phyloP scores from a whole-genome alignment of 2,888 invertebrate genomes.

The Trichogramma dendrolimi region DNA sequence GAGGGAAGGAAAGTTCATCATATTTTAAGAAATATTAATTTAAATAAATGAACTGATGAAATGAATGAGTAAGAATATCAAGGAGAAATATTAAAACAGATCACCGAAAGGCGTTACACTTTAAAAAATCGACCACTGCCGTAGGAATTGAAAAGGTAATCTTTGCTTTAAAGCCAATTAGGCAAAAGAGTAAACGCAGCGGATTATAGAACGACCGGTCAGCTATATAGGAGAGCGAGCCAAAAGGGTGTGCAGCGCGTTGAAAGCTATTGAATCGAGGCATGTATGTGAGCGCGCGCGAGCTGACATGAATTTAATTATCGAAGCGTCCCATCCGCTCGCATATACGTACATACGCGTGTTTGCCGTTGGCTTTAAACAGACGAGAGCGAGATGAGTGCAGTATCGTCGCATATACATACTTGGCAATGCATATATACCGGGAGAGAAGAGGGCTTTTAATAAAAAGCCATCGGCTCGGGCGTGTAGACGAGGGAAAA shows the following conservation, averaged over 20 bases:
- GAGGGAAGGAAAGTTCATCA: not conserved
- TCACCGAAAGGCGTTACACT: no score
- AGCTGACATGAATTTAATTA: slow-evolving; percentile 37
- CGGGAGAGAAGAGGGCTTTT: slow-evolving; percentile 36
- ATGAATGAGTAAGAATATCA: not conserved
- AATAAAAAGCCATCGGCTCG: slow-evolving; percentile 40
- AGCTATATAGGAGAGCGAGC: slow-evolving; percentile 10
- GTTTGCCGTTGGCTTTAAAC: not conserved
- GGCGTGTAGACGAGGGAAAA: slow-evolving; percentile 38
- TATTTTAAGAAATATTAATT: slow-evolving; percentile 14
- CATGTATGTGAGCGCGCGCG: slow-evolving; percentile 6
- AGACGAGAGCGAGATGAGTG: slow-evolving; percentile 1
- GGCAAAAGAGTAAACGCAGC: slow-evolving; percentile 29
- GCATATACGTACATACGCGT: not conserved
- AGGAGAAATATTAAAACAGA: slow-evolving; percentile 7
- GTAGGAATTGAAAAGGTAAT: slow-evolving; percentile 29
- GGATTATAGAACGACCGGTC: slow-evolving; percentile 18
- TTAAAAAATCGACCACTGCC: not conserved
- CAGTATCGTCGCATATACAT: slow-evolving; percentile 11
- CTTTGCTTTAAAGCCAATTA: slow-evolving; percentile 29
- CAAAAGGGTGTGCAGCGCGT: slow-evolving; percentile 6
- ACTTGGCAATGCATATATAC: slow-evolving; percentile 2
- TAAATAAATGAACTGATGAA: not conserved
- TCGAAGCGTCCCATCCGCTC: slow-evolving; percentile 25
- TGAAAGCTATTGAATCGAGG: slow-evolving; percentile 28